Conservation (phyloP, 2,113 vertebrate species). For the Polyodon spathula region DNA sequence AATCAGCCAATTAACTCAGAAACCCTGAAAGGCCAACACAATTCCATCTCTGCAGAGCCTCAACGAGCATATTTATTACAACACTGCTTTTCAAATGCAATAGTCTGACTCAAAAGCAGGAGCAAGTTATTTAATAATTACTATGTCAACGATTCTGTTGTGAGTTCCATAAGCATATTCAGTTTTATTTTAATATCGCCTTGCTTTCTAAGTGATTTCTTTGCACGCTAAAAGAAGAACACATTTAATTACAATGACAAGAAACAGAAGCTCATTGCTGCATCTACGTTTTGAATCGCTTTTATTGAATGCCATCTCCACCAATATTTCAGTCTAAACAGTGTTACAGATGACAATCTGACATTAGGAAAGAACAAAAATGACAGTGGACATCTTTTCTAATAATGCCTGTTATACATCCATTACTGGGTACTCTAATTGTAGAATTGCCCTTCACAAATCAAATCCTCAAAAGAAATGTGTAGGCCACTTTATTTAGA, state of each 20-base stretch:
- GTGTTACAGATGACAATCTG: not conserved
- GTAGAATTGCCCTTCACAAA: no score
- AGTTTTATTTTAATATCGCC: constrained; percentile 16
- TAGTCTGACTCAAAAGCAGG: not conserved
- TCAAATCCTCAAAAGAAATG: no score
- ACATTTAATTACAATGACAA: constrained; percentile 16
- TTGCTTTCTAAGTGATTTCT: constrained; percentile 17
- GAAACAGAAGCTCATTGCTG: constrained; percentile 3
- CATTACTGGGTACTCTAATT: no score
- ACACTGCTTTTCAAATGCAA: constrained; percentile 11
- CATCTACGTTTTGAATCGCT: not conserved
- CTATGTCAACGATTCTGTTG: constrained; percentile 1
- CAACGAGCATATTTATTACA: constrained; percentile 45
- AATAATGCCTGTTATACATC: no score
- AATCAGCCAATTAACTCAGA: constrained; percentile 57
- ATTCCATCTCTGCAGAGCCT: constrained; percentile 43
- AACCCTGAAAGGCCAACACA: constrained; percentile 50
- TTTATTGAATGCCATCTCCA: no score
- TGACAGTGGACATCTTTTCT: no score
- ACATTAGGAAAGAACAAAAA: not conserved
- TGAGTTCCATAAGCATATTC: not conserved
- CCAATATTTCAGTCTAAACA: not conserved
- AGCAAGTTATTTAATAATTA: constrained; percentile 7
- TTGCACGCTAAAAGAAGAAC: constrained; percentile 10
- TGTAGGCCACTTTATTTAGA: no score